Conservation (phyloP, 2,797 vertebrate species). For the Chromobotia macracanthus region DNA sequence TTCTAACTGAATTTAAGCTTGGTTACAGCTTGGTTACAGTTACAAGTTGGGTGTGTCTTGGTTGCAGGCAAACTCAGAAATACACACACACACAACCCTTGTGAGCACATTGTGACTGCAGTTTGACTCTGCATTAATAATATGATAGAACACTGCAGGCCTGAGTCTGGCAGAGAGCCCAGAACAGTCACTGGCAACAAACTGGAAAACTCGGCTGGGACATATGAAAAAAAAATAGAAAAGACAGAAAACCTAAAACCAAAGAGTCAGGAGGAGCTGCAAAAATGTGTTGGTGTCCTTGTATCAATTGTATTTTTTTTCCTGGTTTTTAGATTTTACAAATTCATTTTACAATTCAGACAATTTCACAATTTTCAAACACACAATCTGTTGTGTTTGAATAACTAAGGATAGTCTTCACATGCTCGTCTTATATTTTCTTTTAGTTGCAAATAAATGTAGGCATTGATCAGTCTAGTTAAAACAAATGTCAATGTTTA, state of each 20-base stretch:
- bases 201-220: constrained; percentile 53
- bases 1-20: background rate
- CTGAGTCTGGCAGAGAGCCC: constrained; percentile 62
- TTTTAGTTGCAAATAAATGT: constrained; percentile 11
- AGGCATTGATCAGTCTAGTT: background rate
- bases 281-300: background rate
- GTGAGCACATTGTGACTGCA: constrained; percentile 55
- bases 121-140: constrained; percentile 69
- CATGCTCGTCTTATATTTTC: background rate
- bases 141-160: constrained; percentile 67
- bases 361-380: background rate
- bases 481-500: background rate
- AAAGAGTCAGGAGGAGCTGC: constrained; percentile 40
- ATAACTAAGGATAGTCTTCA: background rate
- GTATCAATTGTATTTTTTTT: background rate
- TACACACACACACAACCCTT: constrained; percentile 2
- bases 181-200: constrained; percentile 64
- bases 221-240: constrained; percentile 5
- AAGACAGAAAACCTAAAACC: constrained; percentile 31
- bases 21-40: background rate
- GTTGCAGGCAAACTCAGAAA: constrained; percentile 2
- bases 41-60: background rate
- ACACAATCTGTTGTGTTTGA: too few relatives aligned
- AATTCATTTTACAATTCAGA: background rate
- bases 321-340: background rate